Conservation (phyloP, 2,888 invertebrate genomes). For the Acleris sparsana region DNA sequence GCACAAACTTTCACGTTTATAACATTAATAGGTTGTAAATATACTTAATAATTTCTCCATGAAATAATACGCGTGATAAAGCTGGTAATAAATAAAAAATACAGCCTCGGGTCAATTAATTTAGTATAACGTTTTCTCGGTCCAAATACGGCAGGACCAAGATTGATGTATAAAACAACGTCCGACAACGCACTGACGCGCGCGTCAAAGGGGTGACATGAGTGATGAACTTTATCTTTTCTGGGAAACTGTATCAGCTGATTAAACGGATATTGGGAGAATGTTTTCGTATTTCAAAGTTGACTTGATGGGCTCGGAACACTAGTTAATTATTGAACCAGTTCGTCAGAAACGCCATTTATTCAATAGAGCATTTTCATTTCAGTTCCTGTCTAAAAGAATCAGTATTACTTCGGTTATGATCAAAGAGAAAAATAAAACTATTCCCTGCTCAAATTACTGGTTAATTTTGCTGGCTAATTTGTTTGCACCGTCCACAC, state of each 20-base stretch:
- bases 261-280: conserved; percentile 17
- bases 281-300: conserved; percentile 6
- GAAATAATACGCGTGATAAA: neutral
- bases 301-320: too few relatives aligned
- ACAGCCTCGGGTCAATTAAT: conserved; percentile 20
- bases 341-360: too few relatives aligned
- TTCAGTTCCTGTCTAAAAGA: too few relatives aligned
- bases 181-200: conserved; percentile 25
- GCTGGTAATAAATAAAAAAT: neutral
- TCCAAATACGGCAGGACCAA: conserved; percentile 29
- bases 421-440: too few relatives aligned
- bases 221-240: conserved; percentile 35
- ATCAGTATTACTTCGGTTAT: too few relatives aligned
- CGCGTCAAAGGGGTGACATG: conserved; percentile 31
- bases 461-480: too few relatives aligned
- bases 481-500: too few relatives aligned
- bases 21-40: too few relatives aligned
- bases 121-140: conserved; percentile 28
- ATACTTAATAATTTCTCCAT: neutral
- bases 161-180: conserved; percentile 36
- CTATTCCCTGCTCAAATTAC: too few relatives aligned
- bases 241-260: conserved; percentile 20
- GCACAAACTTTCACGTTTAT: too few relatives aligned
- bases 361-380: too few relatives aligned
- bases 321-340: too few relatives aligned